These are phyloP conservation scores for Lacerta bilineata DNA, from an alignment of 2,797 vertebrate species.

Conservation along the genomic window DNA sequence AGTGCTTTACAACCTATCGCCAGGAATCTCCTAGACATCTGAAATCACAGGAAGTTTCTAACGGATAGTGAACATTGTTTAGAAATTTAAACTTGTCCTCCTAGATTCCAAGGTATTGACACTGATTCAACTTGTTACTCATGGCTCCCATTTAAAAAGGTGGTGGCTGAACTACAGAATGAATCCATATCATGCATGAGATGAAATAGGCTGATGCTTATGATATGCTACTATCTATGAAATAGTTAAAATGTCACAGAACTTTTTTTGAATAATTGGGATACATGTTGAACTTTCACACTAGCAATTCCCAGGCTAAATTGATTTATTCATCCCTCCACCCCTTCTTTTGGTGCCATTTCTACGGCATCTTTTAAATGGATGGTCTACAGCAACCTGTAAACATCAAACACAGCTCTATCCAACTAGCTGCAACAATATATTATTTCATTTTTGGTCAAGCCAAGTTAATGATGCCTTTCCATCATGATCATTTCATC, in stretches of 20 bases:
- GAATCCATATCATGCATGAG: neutral
- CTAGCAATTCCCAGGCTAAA: neutral
- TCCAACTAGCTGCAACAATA: slow-evolving; percentile 14
- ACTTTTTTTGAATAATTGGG: neutral
- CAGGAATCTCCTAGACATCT: neutral
- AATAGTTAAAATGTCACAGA: no score
- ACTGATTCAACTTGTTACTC: no score
- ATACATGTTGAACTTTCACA: neutral
- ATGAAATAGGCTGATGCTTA: neutral
- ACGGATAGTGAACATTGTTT: no score
- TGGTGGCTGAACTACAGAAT: neutral
- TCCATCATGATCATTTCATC: slow-evolving; percentile 36
- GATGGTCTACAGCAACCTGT: slow-evolving; percentile 14
- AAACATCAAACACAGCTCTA: slow-evolving; percentile 20
- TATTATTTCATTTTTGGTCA: slow-evolving; percentile 27
- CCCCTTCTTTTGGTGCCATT: neutral
- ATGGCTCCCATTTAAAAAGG: neutral
- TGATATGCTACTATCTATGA: neutral
- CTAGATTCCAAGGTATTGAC: no score
- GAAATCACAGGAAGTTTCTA: no score
- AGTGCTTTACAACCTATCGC: neutral
- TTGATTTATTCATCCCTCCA: neutral
- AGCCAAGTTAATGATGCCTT: slow-evolving; percentile 42
- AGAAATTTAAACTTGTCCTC: no score
- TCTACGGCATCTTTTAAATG: neutral